phyloP scores from a whole-genome alignment of 2,888 invertebrate species.

The Orthosia cruda region DNA sequence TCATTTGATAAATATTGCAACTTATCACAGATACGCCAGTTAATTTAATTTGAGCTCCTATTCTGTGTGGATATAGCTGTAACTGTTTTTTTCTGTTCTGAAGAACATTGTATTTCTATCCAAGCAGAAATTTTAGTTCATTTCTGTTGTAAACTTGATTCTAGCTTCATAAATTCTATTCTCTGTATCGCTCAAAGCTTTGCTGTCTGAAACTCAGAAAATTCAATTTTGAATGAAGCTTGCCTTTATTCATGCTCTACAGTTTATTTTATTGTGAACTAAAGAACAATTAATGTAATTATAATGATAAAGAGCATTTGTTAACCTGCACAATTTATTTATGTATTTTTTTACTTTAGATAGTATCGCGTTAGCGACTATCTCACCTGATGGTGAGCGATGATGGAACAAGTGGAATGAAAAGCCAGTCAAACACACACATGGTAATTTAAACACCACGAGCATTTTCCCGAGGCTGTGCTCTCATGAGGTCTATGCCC shows the following conservation, averaged over 20 bases:
- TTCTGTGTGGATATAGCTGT: neutral
- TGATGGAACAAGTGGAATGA: too few species aligned
- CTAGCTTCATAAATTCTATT: slow-evolving; percentile 13
- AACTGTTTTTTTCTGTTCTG: neutral
- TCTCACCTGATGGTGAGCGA: too few species aligned
- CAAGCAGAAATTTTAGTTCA: neutral
- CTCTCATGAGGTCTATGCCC: too few species aligned
- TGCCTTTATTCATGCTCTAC: slow-evolving; percentile 2
- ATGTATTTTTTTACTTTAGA: too few species aligned
- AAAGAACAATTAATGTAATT: neutral
- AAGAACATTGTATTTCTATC: neutral
- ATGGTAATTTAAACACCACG: too few species aligned
- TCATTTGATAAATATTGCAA: too few species aligned
- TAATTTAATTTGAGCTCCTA: too few species aligned
- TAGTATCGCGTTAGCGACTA: too few species aligned
- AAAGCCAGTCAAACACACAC: too few species aligned
- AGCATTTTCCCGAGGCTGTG: too few species aligned
- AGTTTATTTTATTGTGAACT: slow-evolving; percentile 12
- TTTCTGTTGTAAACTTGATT: slow-evolving; percentile 17
- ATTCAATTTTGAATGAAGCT: slow-evolving; percentile 23
- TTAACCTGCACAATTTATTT: too few species aligned
- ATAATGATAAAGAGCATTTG: neutral
- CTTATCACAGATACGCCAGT: too few species aligned
- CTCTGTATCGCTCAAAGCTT: slow-evolving; percentile 15
- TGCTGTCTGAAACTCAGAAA: slow-evolving; percentile 1